Base-by-base conservation (phyloP, 2,797 vertebrate genomes). In the Caiman crocodilus region DNA sequence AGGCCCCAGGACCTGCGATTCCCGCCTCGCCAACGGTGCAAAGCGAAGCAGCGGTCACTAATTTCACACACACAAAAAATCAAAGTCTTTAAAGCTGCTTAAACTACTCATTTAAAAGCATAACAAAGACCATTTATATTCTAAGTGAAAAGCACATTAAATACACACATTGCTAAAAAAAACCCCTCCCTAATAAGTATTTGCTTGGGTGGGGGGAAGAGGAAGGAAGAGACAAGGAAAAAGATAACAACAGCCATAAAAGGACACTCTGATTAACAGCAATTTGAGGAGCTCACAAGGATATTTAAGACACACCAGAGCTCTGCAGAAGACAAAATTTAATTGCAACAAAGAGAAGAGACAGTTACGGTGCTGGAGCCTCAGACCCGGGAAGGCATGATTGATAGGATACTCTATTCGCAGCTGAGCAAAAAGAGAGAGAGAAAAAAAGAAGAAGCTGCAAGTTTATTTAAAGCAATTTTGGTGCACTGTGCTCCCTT, bases 401-500 rank as follows among this genome's bases (percentile, higher is more conserved):
- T 92, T 97, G 98, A 98, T 96, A 97, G 97, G 97, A 97, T 25
- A 30, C 85, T 84, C 96, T 96, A 97, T 95, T 92, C 96, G 95
- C 91, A 97, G 97, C 92, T 97, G 97, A 95, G 82, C 91, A 77
- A 93, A 96, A 71, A 94, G 69, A 83, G 90, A 90, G 96, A 96
- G 93, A 69, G n/a, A 84, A 90, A 91, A 96, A 97, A 83, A 84
- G 91, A 90, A 97, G 97, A 82, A 94, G 83, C 88, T 95, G 95
- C 95, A 98, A 97, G 96, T 97, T 97, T 97, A 97, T 98, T 98
- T 96, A 97, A 93, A 97, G 95, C 84, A 95, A 98, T 98, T 97
- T 65, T 91, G 83, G 92, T 96, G 96, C 90, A 65, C 95, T 92
- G 93, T 96, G 96, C 96, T 94, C 96, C 94, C 96, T 97, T 96